Percentiles rank a stretch among this genome's conserved stretches.
Evolutionary conservation across 2,888 invertebrate genomes (phyloP).

Genomic region (Atrina japonica): DNA sequence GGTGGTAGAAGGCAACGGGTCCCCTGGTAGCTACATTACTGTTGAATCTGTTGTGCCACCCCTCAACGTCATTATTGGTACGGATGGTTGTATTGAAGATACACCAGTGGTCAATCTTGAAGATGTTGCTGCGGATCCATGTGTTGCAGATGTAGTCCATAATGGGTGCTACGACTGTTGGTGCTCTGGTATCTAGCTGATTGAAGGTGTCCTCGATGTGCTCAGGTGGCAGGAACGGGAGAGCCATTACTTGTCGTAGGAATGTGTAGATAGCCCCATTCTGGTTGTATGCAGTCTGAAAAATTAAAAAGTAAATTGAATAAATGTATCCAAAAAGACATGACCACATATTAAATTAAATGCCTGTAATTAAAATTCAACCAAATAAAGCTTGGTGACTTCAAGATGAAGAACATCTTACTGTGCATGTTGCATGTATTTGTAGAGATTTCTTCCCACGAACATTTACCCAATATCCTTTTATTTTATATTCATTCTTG

Average conservation of each 20-base stretch:
- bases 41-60: conserved; percentile 23
- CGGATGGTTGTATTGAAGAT: neutral
- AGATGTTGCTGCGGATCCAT: neutral
- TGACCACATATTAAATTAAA: no score
- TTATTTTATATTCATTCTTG: no score
- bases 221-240: conserved; percentile 13
- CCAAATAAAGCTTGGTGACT: neutral
- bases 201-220: neutral
- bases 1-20: conserved; percentile 13
- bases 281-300: conserved; percentile 24
- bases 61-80: conserved; percentile 21
- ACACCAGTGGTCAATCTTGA: neutral
- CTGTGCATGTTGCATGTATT: no score
- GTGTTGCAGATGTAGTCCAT: conserved; percentile 13
- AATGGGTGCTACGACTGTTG: neutral
- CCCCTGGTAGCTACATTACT: conserved; percentile 6
- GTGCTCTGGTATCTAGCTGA: neutral
- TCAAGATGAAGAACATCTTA: no score
- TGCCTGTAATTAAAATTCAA: neutral
- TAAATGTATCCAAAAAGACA: no score
- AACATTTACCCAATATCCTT: no score
- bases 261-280: neutral
- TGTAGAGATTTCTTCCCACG: no score
- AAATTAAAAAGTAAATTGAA: neutral
- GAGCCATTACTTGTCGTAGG: conserved; percentile 19